Evolutionary conservation across 2,888 invertebrate species (phyloP).

Genomic region (Ectemnius lituratus): DNA sequence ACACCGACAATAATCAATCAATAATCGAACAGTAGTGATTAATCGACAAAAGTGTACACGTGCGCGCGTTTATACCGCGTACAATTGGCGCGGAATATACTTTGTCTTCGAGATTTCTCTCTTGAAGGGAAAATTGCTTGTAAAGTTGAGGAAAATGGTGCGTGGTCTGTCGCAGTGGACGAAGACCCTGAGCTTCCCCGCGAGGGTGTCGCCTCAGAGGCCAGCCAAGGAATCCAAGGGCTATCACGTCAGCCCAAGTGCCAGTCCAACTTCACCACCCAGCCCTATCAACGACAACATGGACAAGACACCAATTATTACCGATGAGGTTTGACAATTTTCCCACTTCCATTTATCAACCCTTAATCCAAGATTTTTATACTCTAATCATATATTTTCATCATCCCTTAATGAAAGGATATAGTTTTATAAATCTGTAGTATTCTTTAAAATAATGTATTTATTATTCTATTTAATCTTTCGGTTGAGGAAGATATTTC

Average conservation of each 20-base stretch:
- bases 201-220: slow-evolving; percentile 90
- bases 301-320: slow-evolving; percentile 74
- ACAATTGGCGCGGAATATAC: too few species aligned
- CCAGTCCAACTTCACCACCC: slow-evolving; percentile 77
- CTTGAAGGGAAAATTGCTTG: not conserved
- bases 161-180: slow-evolving; percentile 94
- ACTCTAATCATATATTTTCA: not conserved
- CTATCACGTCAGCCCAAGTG: slow-evolving; percentile 78
- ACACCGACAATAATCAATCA: not conserved
- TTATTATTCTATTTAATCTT: too few species aligned
- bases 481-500: too few species aligned
- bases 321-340: slow-evolving; percentile 70
- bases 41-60: not conserved
- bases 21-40: not conserved
- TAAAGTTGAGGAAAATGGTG: slow-evolving; percentile 83
- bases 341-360: slow-evolving; percentile 1
- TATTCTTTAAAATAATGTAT: not conserved
- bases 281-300: slow-evolving; percentile 73
- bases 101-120: too few species aligned
- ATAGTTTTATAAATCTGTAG: not conserved
- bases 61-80: not conserved
- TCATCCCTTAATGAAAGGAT: not conserved
- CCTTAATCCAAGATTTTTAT: not conserved
- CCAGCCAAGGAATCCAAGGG: slow-evolving; percentile 83
- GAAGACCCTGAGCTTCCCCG: slow-evolving; percentile 93